Conservation (phyloP, 2,113 vertebrate species). For the Parus major region DNA sequence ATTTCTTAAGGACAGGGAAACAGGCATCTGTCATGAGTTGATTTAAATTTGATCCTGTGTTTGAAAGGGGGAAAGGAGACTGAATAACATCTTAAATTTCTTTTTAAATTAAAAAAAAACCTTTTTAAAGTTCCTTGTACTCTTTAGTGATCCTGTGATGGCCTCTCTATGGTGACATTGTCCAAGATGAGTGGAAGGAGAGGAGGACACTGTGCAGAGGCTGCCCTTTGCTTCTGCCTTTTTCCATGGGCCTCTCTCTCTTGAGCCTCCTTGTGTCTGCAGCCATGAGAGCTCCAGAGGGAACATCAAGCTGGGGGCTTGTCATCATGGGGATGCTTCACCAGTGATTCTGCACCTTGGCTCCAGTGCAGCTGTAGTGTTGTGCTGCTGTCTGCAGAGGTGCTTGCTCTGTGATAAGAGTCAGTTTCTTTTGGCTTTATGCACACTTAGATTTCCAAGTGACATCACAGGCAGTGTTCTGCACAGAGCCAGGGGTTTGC, state of each 20-base stretch:
- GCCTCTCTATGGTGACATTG: fast-evolving
- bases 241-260: neutral
- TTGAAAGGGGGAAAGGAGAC: neutral
- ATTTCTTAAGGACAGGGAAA: neutral
- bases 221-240: neutral
- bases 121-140: neutral
- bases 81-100: neutral
- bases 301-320: neutral
- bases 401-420: neutral
- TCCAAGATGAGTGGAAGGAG: neutral
- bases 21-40: neutral
- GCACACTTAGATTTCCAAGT: neutral
- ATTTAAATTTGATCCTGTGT: neutral
- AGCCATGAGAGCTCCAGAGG: neutral
- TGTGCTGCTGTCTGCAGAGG: neutral
- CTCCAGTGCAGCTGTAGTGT: neutral
- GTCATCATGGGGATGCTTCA: neutral
- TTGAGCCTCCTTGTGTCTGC: neutral
- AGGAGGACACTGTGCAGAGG: neutral
- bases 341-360: neutral
- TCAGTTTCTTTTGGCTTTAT: neutral
- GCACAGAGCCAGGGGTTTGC: neutral
- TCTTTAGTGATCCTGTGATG: neutral
- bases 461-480: fast-evolving
- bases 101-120: no score